Percentiles rank a stretch among this genome's conserved stretches.
phyloP scores from a whole-genome alignment of 2,797 vertebrate genomes.

The Cephalopachus bancanus region DNA sequence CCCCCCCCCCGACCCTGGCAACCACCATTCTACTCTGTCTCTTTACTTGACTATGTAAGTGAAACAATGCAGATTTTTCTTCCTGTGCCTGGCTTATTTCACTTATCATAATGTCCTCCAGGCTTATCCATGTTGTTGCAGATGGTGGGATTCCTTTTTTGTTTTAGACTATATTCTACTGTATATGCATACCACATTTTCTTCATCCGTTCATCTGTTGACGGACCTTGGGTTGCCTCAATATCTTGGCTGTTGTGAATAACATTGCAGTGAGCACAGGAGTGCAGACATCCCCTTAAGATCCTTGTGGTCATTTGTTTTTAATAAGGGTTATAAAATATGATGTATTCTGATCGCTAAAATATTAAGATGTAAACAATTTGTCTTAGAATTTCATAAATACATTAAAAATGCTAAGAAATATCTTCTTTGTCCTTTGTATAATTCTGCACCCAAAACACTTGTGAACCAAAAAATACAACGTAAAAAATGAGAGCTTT shows the following conservation, averaged over 20 bases:
- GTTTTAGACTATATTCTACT: neutral
- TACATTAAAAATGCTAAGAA: neutral
- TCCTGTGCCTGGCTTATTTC: neutral
- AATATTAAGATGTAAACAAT: conserved; percentile 4
- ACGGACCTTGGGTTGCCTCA: neutral
- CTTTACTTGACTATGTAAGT: neutral
- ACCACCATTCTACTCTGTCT: neutral
- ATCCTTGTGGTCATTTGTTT: neutral
- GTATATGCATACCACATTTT: neutral
- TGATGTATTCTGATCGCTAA: neutral
- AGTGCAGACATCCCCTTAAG: neutral
- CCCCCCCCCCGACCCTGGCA: too few species aligned
- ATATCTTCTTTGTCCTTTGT: neutral
- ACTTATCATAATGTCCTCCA: neutral
- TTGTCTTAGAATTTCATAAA: neutral
- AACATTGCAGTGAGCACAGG: neutral
- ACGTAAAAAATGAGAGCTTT: neutral
- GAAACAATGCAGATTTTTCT: neutral
- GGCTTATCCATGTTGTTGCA: neutral
- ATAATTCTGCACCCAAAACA: conserved; percentile 4
- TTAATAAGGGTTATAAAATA: neutral
- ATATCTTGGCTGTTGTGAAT: too few species aligned
- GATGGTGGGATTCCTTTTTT: neutral
- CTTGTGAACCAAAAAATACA: conserved; percentile 11
- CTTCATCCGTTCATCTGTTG: neutral